A percentile compares a stretch with the other conserved stretches of the same genome.
phyloP scores from a whole-genome alignment of 2,797 vertebrate genomes.

The Vipera ursinii region DNA sequence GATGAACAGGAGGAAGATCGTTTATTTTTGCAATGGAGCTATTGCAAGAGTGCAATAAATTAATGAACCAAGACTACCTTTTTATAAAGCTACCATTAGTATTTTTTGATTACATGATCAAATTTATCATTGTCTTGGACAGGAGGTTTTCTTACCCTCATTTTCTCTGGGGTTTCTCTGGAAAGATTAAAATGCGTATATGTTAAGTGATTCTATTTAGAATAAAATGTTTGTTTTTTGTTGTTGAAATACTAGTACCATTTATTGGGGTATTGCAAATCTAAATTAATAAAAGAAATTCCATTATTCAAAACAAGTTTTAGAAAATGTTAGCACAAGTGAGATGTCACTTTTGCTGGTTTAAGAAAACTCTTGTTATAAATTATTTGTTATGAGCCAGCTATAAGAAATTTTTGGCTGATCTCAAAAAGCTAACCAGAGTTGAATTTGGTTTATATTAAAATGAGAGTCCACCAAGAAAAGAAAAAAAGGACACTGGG shows the following conservation, averaged over 20 bases:
- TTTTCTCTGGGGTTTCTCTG: background rate
- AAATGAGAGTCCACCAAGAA: background rate
- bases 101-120: background rate
- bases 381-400: constrained; percentile 29
- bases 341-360: constrained; percentile 53
- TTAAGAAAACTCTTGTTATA: constrained; percentile 54
- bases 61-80: background rate
- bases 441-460: background rate
- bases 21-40: background rate
- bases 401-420: background rate
- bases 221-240: constrained; percentile 24
- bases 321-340: constrained; percentile 59
- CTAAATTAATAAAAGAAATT: constrained; percentile 60
- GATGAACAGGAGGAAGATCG: background rate
- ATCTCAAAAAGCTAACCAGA: background rate
- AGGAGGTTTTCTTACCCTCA: constrained; percentile 19
- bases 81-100: background rate
- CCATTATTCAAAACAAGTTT: constrained; percentile 59
- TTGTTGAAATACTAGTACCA: constrained; percentile 50
- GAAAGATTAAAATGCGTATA: constrained; percentile 28
- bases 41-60: background rate
- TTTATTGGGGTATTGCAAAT: constrained; percentile 49
- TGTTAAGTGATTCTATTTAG: background rate
- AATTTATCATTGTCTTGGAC: background rate
- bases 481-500: background rate